Evolutionary conservation across 2,113 vertebrate genomes (phyloP).

Genomic region (Microcebus jonahi): DNA sequence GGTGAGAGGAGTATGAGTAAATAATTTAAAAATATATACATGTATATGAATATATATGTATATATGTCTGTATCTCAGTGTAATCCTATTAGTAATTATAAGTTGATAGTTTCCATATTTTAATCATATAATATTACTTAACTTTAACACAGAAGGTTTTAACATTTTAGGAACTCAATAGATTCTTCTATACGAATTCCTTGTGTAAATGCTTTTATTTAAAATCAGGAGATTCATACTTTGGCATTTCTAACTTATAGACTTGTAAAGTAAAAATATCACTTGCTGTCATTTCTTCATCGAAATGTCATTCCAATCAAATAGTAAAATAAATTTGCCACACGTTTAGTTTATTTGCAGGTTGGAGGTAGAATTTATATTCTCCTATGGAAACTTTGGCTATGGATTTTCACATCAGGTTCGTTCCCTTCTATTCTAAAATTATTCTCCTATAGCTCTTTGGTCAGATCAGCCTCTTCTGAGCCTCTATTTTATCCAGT

Average conservation of each 20-base stretch:
- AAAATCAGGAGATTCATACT: background rate
- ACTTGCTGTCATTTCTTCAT: background rate
- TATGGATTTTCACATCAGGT: constrained; percentile 85
- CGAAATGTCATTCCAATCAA: constrained; percentile 43
- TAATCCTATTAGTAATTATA: constrained; percentile 32
- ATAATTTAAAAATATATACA: background rate
- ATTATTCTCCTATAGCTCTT: background rate
- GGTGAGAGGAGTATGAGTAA: constrained; percentile 26
- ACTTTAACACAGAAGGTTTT: background rate
- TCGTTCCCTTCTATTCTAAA: constrained; percentile 36
- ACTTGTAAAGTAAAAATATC: constrained; percentile 47
- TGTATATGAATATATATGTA: background rate
- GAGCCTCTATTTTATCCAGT: background rate
- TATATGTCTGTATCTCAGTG: background rate
- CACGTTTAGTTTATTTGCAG: constrained; percentile 77
- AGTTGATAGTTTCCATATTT: background rate
- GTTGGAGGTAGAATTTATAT: constrained; percentile 75
- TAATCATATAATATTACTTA: background rate
- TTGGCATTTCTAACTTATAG: constrained; percentile 48
- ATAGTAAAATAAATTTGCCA: constrained; percentile 20
- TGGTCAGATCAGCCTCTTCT: background rate
- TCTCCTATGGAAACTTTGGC: constrained; percentile 82
- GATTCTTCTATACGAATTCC: background rate
- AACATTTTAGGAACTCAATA: background rate
- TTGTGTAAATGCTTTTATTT: background rate